These are phyloP conservation scores for Percopsis transmontana DNA, from an alignment of 2,113 vertebrate species.

Conservation along the genomic window DNA sequence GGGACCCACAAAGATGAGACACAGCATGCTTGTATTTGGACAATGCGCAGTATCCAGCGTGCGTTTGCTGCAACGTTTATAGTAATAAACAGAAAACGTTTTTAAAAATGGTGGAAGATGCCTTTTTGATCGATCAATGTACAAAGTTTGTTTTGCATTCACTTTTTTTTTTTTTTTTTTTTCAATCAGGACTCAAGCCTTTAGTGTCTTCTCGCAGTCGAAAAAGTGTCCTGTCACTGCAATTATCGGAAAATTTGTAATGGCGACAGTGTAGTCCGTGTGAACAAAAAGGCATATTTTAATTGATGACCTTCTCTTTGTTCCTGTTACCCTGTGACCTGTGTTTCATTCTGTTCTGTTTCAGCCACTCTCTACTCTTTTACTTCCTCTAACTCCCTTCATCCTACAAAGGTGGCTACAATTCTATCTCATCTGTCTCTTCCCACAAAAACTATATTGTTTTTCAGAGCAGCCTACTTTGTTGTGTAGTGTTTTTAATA, in stretches of 20 bases:
- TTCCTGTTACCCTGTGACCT: background rate
- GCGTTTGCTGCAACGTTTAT: constrained; percentile 52
- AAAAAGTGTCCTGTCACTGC: constrained; percentile 29
- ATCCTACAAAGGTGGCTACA: constrained; percentile 7
- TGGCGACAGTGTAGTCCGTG: constrained; percentile 3
- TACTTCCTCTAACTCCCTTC: background rate
- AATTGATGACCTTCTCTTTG: constrained; percentile 33
- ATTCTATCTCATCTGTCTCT: constrained; percentile 11
- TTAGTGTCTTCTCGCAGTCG: constrained; percentile 71
- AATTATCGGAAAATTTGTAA: constrained; percentile 22
- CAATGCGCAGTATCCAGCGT: constrained; percentile 47
- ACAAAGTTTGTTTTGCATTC: constrained; percentile 65
- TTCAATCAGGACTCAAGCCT: constrained; percentile 70
- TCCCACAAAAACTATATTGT: background rate
- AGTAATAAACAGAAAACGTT: constrained; percentile 12
- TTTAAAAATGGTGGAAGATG: constrained; percentile 44
- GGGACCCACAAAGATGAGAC: constrained; percentile 15
- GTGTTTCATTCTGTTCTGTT: background rate
- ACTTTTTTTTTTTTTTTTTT: constrained; percentile 32
- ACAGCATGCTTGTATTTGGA: constrained; percentile 56
- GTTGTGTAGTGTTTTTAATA: too few species aligned
- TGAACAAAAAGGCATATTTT: constrained; percentile 21
- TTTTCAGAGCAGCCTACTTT: background rate
- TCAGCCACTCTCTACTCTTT: constrained; percentile 6
- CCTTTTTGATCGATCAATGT: constrained; percentile 72